phyloP scores from a whole-genome alignment of 2,113 vertebrate genomes.

The Hemiscyllium ocellatum region DNA sequence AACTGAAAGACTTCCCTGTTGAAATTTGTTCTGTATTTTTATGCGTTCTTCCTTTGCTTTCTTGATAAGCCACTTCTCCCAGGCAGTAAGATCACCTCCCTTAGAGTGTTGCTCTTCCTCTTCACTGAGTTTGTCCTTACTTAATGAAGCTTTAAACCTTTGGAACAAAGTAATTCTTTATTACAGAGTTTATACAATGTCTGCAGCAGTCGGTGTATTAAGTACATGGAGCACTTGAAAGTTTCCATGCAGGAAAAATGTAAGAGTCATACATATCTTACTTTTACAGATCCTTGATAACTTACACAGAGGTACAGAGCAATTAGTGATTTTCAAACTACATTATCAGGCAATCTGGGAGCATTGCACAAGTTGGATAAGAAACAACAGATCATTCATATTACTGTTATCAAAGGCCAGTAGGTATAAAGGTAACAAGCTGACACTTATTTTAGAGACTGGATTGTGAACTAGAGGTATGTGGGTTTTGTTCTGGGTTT shows the following conservation, averaged over 20 bases:
- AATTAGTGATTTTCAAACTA: neutral
- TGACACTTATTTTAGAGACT: neutral
- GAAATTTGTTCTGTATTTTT: conserved; percentile 63
- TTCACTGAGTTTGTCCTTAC: conserved; percentile 41
- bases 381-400: neutral
- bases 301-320: neutral
- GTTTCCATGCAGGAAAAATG: neutral
- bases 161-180: conserved; percentile 1
- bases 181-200: neutral
- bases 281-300: neutral
- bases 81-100: conserved; percentile 63
- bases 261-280: neutral
- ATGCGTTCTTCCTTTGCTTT: conserved; percentile 77
- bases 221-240: neutral
- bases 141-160: conserved; percentile 15
- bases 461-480: too few species aligned
- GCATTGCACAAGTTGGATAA: neutral
- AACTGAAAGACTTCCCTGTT: conserved; percentile 59
- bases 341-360: neutral
- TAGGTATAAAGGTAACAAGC: neutral
- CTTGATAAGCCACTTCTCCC: conserved; percentile 84
- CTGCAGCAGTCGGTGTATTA: neutral
- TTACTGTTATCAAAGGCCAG: neutral
- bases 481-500: too few species aligned
- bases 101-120: conserved; percentile 42